A percentile compares a stretch with the other conserved stretches of the same genome.
These are phyloP conservation scores for Altica lythri DNA, from an alignment of 2,888 invertebrate species.

Conservation along the genomic window DNA sequence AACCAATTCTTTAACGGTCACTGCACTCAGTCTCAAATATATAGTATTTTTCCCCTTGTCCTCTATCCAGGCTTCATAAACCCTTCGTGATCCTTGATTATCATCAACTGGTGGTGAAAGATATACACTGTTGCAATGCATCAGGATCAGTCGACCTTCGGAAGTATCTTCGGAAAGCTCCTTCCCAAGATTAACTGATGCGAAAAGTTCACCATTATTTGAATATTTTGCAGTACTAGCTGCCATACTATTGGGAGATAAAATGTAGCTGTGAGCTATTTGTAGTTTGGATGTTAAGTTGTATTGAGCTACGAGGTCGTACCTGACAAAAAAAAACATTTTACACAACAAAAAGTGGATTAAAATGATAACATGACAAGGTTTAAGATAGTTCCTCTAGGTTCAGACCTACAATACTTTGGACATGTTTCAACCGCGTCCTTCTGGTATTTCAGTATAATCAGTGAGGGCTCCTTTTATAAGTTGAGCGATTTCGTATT, in stretches of 20 bases:
- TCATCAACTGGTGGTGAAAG: slow-evolving; percentile 47
- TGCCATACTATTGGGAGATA: slow-evolving; percentile 70
- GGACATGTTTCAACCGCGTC: no score
- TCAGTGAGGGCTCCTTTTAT: no score
- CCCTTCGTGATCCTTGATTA: slow-evolving; percentile 55
- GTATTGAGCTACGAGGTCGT: slow-evolving; percentile 68
- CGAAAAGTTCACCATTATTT: slow-evolving; percentile 76
- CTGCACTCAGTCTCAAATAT: slow-evolving; percentile 64
- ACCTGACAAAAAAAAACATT: slow-evolving; percentile 37
- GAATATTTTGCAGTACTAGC: slow-evolving; percentile 78
- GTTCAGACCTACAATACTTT: no score
- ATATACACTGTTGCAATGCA: slow-evolving; percentile 72
- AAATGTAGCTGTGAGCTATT: slow-evolving; percentile 69
- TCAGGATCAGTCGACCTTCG: slow-evolving; percentile 76
- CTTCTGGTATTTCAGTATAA: no score
- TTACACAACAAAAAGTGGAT: background rate
- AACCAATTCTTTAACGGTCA: slow-evolving; percentile 33
- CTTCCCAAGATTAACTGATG: slow-evolving; percentile 70
- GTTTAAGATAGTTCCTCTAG: no score
- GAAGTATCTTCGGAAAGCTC: slow-evolving; percentile 82
- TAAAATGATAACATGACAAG: no score
- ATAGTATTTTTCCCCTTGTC: slow-evolving; percentile 81
- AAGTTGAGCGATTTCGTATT: no score
- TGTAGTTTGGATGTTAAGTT: slow-evolving; percentile 70
- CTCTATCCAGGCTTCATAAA: slow-evolving; percentile 74